Base-by-base conservation (phyloP, 2,113 vertebrate species). In the Rhabdornis inornatus region DNA sequence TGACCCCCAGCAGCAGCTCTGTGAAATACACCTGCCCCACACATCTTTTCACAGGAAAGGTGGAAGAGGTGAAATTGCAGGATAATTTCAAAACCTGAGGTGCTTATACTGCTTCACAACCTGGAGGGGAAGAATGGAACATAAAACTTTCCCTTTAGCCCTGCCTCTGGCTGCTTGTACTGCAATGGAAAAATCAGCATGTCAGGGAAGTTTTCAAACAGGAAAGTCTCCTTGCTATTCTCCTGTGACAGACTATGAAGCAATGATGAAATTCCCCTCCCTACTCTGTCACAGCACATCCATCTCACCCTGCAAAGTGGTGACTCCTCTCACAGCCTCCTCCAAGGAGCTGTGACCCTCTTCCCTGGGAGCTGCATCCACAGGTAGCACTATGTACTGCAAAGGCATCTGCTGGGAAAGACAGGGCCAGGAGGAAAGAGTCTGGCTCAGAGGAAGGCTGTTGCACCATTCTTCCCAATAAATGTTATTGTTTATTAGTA, bases 101-200 rank as follows among this genome's bases (percentile, higher is more conserved):
- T 31, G 24, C 16, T 88, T 78, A 79, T n/a, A 50, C 42, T 50
- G 61, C 22, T 90, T 79, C 60, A 31, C n/a, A 50, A 50, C 28
- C 47, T 33, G 5, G 13, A 63, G n/a, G 15, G 52, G 60, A 75
- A 82, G n/a, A 82, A 70, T 5, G 0, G 0, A 82, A 65, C 13
- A 20, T 13, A 53, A 56, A 87, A 35, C n/a, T 33, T 71, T 19
- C 44, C 59, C 59, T 89, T 77, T 30, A 55, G 53, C 23, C 35
- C 25, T 30, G 35, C 49, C 44, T 63, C 68, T 31, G 33, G 35
- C 53, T 77, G 63, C 49, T 87, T 42, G 35, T 28, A 63, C 39
- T 40, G 53, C 20, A 76, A 30, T 3, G 25, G 69, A 31, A 57
- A 86, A 75, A 61, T 7, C 5, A 3, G 15, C 13, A 0, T 6